Conservation (phyloP, 2,888 invertebrate genomes). For the Lasioglossum villosulum region DNA sequence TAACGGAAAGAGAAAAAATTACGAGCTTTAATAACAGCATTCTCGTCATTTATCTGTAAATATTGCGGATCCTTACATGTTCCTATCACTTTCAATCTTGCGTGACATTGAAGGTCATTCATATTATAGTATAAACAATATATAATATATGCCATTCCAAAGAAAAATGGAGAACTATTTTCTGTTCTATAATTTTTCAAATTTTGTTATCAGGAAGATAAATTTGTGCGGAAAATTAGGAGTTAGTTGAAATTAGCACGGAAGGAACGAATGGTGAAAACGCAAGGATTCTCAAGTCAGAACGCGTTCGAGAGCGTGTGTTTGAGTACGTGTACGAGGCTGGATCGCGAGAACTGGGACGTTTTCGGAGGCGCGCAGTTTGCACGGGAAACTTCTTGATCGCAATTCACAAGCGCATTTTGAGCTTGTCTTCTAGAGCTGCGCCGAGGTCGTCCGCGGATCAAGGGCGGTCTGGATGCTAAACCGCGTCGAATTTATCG, state of each 20-base stretch:
- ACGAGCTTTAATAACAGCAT: background rate
- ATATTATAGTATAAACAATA: no score
- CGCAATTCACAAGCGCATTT: conserved; percentile 6
- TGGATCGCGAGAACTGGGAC: background rate
- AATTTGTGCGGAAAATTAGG: background rate
- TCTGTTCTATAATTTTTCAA: no score
- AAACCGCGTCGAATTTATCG: conserved; percentile 62
- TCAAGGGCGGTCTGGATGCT: conserved; percentile 57
- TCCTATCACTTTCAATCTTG: no score
- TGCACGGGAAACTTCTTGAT: background rate
- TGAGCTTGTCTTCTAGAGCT: background rate
- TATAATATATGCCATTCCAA: no score
- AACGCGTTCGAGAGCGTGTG: background rate
- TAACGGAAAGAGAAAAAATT: background rate
- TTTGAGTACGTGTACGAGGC: background rate
- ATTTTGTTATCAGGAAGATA: background rate
- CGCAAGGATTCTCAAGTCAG: background rate
- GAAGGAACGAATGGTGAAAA: background rate
- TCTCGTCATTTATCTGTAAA: no score
- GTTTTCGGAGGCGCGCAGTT: conserved; percentile 3
- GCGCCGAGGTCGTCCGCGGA: conserved; percentile 52
- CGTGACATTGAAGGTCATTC: no score
- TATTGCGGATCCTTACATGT: no score
- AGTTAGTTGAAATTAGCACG: background rate
- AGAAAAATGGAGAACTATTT: no score